Evolutionary conservation across 2,113 vertebrate genomes (phyloP).

Genomic region (Bucco capensis): DNA sequence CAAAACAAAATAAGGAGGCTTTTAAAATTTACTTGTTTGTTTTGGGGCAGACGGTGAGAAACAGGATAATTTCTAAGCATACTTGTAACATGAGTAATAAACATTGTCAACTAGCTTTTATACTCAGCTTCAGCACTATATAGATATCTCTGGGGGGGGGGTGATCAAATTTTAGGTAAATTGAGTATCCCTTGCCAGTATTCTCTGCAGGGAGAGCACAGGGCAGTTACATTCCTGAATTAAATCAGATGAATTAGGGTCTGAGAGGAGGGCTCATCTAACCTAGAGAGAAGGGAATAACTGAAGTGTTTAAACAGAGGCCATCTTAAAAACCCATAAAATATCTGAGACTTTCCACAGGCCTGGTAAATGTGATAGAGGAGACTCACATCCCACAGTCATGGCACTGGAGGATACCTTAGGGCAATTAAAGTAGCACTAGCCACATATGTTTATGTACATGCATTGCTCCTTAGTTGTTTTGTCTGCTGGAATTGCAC

Average conservation of each 20-base stretch:
- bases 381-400: not conserved
- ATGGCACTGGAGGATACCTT: not conserved
- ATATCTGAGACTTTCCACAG: not conserved
- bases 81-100: not conserved
- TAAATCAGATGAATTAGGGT: accelerated
- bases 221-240: not conserved
- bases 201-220: not conserved
- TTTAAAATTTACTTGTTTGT: not conserved
- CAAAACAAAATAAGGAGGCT: accelerated
- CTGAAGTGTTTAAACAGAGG: not conserved
- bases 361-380: not conserved
- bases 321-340: not conserved
- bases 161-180: not conserved
- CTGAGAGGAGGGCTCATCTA: not conserved
- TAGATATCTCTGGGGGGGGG: not conserved
- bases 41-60: not conserved
- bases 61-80: not conserved
- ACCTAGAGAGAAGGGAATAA: not conserved
- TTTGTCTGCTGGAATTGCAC: not conserved
- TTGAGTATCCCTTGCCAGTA: not conserved
- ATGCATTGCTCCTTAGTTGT: not conserved
- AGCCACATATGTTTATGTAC: not conserved
- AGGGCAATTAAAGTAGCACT: not conserved
- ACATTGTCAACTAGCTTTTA: not conserved
- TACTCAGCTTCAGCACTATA: not conserved